Conservation (phyloP, 30 jellyfish, hydroid and myxozoan genomes). For the Aurelia coerulea region DNA sequence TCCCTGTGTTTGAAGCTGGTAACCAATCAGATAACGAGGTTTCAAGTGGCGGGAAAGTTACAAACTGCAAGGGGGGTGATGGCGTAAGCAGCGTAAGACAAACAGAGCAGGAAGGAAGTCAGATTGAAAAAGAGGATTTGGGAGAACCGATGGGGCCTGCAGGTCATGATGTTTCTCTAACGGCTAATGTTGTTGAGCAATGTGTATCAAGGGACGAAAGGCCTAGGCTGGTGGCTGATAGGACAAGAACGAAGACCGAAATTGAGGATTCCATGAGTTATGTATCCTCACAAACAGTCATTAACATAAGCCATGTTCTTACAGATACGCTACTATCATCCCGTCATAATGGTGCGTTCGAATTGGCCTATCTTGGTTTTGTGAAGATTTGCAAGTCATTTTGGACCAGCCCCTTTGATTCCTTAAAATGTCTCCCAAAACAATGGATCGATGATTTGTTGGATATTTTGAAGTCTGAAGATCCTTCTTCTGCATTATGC, state of each 20-base stretch:
- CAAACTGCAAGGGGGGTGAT: neutral
- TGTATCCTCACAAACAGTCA: constrained; percentile 29
- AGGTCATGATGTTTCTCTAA: no score
- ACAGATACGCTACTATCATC: constrained; percentile 73
- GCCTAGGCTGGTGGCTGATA: neutral
- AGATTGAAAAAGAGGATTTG: neutral
- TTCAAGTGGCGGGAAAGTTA: neutral
- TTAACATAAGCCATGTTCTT: constrained; percentile 73
- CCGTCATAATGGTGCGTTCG: constrained; percentile 94
- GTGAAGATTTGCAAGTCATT: constrained; percentile 72
- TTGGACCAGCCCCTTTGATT: constrained; percentile 62
- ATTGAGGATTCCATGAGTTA: constrained; percentile 3
- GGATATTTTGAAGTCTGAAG: constrained; percentile 31
- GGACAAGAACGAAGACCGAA: neutral
- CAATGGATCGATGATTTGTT: constrained; percentile 58
- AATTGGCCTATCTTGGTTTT: constrained; percentile 88
- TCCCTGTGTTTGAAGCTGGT: constrained; percentile 40
- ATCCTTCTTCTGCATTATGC: constrained; percentile 53
- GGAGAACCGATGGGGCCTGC: no score
- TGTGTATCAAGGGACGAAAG: neutral
- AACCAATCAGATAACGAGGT: neutral
- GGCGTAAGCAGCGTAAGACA: neutral
- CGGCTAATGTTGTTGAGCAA: neutral
- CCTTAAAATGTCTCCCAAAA: constrained; percentile 43
- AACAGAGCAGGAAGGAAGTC: neutral